Percentiles rank a stretch among this genome's conserved stretches.
Conservation (phyloP, 2,113 vertebrate species). For the Semnornis frantzii region DNA sequence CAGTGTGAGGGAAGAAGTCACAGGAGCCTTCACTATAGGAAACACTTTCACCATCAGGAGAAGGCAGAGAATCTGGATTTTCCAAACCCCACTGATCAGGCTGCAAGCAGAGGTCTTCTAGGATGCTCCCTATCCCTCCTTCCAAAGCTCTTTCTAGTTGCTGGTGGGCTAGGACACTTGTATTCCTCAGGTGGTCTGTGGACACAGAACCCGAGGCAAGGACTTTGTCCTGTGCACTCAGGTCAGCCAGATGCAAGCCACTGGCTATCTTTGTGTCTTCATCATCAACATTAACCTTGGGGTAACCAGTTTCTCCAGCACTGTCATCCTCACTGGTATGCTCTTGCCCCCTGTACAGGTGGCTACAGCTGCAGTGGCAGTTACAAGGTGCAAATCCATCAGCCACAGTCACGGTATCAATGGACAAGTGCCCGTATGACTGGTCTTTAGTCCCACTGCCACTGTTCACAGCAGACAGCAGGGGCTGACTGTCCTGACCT, state of each 20-base stretch:
- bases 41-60: slow-evolving; percentile 74
- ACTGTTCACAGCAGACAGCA: neutral
- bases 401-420: slow-evolving; percentile 84
- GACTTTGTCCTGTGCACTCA: neutral
- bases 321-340: neutral
- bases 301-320: slow-evolving; percentile 56
- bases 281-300: slow-evolving; percentile 61
- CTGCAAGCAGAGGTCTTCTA: slow-evolving; percentile 55
- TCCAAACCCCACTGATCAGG: slow-evolving; percentile 61
- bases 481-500: neutral
- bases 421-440: slow-evolving; percentile 81
- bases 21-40: slow-evolving; percentile 70
- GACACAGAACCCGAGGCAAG: slow-evolving; percentile 62
- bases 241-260: neutral
- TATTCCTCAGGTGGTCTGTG: neutral
- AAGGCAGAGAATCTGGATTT: slow-evolving; percentile 30
- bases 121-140: slow-evolving; percentile 24
- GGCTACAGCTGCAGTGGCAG: slow-evolving; percentile 51
- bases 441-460: slow-evolving; percentile 53
- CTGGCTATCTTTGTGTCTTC: neutral
- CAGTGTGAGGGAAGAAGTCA: slow-evolving; percentile 72
- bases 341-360: neutral
- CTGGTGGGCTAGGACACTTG: neutral
- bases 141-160: neutral
- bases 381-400: slow-evolving; percentile 64